Base-by-base conservation (phyloP, 2,113 vertebrate genomes). In the Mus spicilegus region DNA sequence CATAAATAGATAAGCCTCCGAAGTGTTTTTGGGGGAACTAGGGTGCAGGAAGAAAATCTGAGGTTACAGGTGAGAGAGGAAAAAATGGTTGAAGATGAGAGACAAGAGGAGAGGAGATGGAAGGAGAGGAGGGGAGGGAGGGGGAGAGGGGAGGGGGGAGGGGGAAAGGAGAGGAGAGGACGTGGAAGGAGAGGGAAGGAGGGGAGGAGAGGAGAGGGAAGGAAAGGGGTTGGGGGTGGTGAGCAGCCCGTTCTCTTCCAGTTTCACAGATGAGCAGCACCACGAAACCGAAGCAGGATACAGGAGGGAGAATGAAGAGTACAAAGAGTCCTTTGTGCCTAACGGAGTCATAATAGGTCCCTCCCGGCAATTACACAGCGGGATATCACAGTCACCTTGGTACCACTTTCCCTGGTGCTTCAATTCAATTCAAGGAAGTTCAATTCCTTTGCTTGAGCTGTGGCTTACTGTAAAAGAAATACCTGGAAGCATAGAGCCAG, bases 401-500 rank as follows among this genome's bases (percentile, higher is more conserved):
- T 51, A 19, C 24, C 46, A 51, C 33, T 93, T 95, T 88, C 78
- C 76, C 36, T 51, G 56, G 72, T 89, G 10, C 8, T 46, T 96
- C 26, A 77, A 39, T 63, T 39, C 81, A 77, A 61, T 77, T 39
- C n/a, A 42, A 42, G 42, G 42, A 65, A 77, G 46, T 63, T 39
- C 81, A 77, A 61, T 77, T 39, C n/a, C 61, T 54, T 76, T 36
- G 22, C 42, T 63, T 36, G 1, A 49, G 51, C 42, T 65, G 85
- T 49, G 61, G 51, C 20, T 88, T 12, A 20, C 39, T 28, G 54
- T 73, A 49, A 96, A 90, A 81, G 26, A 81, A 87, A 67, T 36
- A 58, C 28, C 90, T 93, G 20, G 36, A 73, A 94, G 75, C n/a
- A 77, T 33, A 63, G 39, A 58, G 42, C 26, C 84, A 33, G 65